Conservation (phyloP, 1,140 invertebrate species). For the Araneus ventricosus region DNA sequence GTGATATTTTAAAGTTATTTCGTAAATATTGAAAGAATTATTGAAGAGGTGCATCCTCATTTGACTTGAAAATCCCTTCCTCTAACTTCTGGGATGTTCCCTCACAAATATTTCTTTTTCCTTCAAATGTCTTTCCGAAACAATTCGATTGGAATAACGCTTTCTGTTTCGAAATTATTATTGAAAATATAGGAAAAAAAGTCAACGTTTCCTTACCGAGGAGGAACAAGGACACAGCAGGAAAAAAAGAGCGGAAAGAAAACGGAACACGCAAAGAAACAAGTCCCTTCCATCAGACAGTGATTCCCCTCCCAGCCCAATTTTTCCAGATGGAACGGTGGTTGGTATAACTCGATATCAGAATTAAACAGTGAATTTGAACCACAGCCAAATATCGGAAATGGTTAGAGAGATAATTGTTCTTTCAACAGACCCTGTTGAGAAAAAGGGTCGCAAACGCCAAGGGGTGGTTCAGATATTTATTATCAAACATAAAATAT, state of each 20-base stretch:
- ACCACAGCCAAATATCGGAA: constrained; percentile 36
- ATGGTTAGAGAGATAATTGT: constrained; percentile 30
- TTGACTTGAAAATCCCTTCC: neutral
- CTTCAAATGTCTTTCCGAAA: neutral
- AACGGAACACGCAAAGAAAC: constrained; percentile 3
- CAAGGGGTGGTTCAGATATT: neutral
- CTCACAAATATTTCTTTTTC: neutral
- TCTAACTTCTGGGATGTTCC: neutral
- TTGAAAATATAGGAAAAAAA: constrained; percentile 49
- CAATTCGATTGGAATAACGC: constrained; percentile 1
- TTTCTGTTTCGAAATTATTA: constrained; percentile 41
- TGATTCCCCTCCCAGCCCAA: too few species aligned
- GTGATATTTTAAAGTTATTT: too few species aligned
- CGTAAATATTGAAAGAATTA: too few species aligned
- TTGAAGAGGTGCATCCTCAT: neutral
- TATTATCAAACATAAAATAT: neutral
- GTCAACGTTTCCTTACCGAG: neutral
- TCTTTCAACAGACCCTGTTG: constrained; percentile 48
- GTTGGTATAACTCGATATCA: constrained; percentile 41
- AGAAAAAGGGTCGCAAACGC: neutral
- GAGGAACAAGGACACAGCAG: neutral
- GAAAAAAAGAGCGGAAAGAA: neutral
- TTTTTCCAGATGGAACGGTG: neutral
- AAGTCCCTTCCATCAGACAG: constrained; percentile 1
- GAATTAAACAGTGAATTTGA: constrained; percentile 55